Evolutionary conservation across 2,113 vertebrate genomes (phyloP).

Genomic region (Strigops habroptila): DNA sequence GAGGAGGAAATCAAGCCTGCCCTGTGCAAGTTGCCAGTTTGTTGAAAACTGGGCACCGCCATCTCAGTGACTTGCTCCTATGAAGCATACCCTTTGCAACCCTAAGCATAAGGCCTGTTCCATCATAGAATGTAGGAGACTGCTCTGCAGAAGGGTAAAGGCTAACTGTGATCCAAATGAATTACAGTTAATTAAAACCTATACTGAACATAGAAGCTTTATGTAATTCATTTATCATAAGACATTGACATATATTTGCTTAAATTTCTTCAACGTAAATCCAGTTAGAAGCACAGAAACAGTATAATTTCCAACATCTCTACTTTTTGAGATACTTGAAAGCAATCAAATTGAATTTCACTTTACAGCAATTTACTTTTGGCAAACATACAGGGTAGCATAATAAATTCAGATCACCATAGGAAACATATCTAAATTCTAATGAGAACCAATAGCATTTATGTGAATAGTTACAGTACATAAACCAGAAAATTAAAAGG

Average conservation of each 20-base stretch:
- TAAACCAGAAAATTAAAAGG: conserved; percentile 25
- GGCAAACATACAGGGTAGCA: neutral
- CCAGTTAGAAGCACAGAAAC: neutral
- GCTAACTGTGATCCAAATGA: neutral
- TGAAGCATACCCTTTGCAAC: neutral
- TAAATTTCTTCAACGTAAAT: neutral
- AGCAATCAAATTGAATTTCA: conserved; percentile 23
- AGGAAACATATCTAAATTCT: conserved; percentile 8
- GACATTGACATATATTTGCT: neutral
- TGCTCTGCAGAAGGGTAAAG: neutral
- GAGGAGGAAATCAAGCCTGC: neutral
- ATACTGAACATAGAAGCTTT: neutral
- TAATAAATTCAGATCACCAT: conserved; percentile 25
- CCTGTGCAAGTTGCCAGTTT: neutral
- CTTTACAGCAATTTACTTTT: neutral
- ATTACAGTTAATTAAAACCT: neutral
- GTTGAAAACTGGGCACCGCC: neutral
- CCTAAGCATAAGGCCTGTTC: neutral
- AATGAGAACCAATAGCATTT: conserved; percentile 15
- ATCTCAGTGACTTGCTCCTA: neutral
- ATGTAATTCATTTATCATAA: neutral
- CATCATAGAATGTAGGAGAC: neutral
- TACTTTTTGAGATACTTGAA: neutral
- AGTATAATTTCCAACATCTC: neutral
- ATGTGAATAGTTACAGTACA: neutral